A percentile compares a stretch with the other conserved stretches of the same genome.
These are phyloP conservation scores for Picus viridis DNA, from an alignment of 2,797 vertebrate genomes.

Conservation along the genomic window DNA sequence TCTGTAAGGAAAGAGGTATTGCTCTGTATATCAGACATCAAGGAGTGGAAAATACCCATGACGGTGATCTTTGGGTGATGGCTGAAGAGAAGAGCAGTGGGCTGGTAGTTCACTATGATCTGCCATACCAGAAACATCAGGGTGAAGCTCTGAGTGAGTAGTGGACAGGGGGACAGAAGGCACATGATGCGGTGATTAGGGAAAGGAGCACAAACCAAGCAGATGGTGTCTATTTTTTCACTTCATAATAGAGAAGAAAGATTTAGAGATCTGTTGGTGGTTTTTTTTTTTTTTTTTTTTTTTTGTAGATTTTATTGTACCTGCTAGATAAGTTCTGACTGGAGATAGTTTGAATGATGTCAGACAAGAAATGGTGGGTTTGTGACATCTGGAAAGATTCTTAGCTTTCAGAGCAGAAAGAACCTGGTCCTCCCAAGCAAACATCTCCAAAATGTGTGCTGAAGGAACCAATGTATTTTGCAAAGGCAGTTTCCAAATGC, in stretches of 20 bases:
- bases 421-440: neutral
- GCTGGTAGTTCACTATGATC: neutral
- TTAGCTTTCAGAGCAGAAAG: neutral
- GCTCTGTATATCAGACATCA: neutral
- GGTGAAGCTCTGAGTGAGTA: neutral
- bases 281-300: too few species aligned
- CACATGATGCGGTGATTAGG: rapidly evolving
- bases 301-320: neutral
- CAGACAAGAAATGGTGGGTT: neutral
- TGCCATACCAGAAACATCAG: neutral
- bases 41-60: neutral
- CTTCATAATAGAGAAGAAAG: neutral
- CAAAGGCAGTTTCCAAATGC: neutral
- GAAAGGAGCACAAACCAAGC: neutral
- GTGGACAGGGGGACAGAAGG: neutral
- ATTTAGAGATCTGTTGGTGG: neutral
- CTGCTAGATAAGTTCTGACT: neutral
- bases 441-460: neutral
- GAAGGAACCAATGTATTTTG: neutral
- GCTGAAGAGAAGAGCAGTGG: neutral
- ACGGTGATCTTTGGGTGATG: neutral
- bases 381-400: neutral
- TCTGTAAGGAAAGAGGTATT: neutral
- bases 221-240: neutral
- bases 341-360: neutral